A percentile compares a stretch with the other conserved stretches of the same genome.
Conservation (phyloP, 2,797 vertebrate species). For the Chaetophractus vellerosus region DNA sequence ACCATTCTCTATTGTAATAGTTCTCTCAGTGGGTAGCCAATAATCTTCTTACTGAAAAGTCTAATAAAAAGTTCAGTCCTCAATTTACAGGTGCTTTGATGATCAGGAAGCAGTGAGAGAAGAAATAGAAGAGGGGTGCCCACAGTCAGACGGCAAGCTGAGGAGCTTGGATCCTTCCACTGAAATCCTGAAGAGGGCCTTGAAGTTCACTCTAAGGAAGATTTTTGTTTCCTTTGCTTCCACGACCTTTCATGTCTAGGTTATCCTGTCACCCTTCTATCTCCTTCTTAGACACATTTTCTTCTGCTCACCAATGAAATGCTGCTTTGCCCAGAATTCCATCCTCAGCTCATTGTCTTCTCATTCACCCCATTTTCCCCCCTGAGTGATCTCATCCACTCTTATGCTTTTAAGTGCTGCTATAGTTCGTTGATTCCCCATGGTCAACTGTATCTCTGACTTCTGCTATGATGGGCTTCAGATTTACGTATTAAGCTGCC, state of each 20-base stretch:
- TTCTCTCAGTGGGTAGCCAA: background rate
- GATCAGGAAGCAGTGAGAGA: background rate
- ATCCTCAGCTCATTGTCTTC: background rate
- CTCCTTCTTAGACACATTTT: background rate
- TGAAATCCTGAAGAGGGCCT: background rate
- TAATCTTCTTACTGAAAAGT: background rate
- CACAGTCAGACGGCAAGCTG: background rate
- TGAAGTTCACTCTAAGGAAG: background rate
- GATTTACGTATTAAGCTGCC: background rate
- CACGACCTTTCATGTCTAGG: background rate
- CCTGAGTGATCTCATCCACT: background rate
- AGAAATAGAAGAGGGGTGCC: fast-evolving
- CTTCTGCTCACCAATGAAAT: background rate
- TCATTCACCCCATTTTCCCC: background rate
- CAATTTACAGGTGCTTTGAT: background rate
- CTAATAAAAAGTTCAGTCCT: background rate
- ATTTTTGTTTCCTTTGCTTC: background rate
- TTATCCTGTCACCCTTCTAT: background rate
- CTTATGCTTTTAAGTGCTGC: background rate
- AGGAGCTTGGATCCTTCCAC: background rate
- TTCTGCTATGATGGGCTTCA: background rate
- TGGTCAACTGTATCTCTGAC: background rate
- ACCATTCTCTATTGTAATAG: background rate
- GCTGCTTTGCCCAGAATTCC: background rate
- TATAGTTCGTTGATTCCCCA: fast-evolving